A percentile compares a stretch with the other conserved stretches of the same genome.
phyloP scores from a whole-genome alignment of 2,113 vertebrate species.

The Empidonax traillii region DNA sequence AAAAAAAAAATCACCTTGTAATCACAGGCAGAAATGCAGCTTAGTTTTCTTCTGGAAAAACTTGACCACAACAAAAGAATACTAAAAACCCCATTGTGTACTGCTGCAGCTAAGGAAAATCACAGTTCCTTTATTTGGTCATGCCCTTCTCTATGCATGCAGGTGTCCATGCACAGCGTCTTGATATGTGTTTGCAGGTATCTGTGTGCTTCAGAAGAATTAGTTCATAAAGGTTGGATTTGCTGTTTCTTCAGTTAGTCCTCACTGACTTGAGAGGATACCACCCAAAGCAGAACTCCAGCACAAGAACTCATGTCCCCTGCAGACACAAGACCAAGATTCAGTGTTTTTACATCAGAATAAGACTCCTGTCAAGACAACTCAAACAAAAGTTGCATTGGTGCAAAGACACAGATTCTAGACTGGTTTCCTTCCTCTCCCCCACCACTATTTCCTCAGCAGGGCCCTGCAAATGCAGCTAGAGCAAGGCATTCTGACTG shows the following conservation, averaged over 20 bases:
- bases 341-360: background rate
- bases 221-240: background rate
- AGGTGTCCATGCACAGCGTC: background rate
- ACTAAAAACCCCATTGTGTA: background rate
- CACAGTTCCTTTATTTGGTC: background rate
- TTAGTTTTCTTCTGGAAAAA: background rate
- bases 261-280: background rate
- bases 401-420: background rate
- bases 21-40: background rate
- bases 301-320: background rate
- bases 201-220: background rate
- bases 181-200: rapidly evolving
- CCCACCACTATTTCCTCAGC: background rate
- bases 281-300: background rate
- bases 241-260: background rate
- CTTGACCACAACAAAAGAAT: background rate
- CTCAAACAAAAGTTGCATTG: background rate
- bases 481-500: background rate
- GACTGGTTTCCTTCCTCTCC: background rate
- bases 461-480: background rate
- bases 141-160: background rate
- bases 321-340: background rate
- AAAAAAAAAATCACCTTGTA: background rate
- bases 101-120: background rate
- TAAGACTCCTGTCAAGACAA: background rate